Conservation (phyloP, 35 echinoderm and acorn worm genomes). For the Holothuria glaberrima region DNA sequence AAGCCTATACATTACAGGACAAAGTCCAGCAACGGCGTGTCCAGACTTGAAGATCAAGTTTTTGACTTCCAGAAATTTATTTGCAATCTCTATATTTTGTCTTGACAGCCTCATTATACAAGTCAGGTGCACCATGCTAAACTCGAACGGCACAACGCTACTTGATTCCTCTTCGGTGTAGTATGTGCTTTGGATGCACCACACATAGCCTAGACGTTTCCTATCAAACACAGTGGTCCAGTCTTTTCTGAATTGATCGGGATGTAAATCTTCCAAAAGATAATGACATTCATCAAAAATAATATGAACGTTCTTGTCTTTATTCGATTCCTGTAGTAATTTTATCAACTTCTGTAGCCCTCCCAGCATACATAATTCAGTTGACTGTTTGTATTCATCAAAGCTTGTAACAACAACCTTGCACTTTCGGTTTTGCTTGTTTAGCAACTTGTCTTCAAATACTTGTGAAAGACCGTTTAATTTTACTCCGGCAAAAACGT, state of each 20-base stretch:
- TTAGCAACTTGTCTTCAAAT: background rate
- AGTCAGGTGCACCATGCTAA: conserved; percentile 1
- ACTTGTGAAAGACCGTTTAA: conserved; percentile 8
- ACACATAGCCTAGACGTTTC: conserved; percentile 6
- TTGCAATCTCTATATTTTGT: conserved; percentile 28
- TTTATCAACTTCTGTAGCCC: conserved; percentile 1
- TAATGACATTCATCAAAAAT: conserved; percentile 8
- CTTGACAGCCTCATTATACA: conserved; percentile 31
- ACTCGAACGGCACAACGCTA: background rate
- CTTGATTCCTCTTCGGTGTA: background rate
- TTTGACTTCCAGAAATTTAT: background rate
- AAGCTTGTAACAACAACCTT: background rate
- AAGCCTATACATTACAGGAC: conserved; percentile 22
- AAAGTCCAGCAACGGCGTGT: background rate
- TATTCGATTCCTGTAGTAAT: background rate
- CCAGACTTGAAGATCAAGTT: background rate
- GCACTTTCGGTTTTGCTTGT: background rate
- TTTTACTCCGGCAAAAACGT: background rate
- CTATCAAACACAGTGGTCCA: background rate
- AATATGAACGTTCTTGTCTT: conserved; percentile 9
- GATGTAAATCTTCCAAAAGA: background rate
- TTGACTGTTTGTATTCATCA: background rate
- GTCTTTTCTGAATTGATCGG: background rate
- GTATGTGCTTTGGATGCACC: conserved; percentile 7
- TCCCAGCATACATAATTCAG: background rate